Evolutionary conservation across 1,140 invertebrate genomes (phyloP).

Genomic region (Drosophila nikananu): DNA sequence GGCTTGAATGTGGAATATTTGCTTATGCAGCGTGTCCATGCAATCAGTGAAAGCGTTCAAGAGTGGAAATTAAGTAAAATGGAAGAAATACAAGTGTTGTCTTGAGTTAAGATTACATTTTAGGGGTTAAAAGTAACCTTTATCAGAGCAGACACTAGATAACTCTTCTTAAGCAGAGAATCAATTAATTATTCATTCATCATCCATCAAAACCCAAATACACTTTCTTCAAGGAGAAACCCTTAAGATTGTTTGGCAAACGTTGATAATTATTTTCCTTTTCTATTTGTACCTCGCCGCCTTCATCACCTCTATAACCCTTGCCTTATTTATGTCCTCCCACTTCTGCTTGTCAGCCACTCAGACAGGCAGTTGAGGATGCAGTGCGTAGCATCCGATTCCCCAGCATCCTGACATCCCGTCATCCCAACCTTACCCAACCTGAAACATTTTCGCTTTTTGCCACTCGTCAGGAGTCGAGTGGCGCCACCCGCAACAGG

Average conservation of each 20-base stretch:
- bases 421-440: slow-evolving; percentile 22
- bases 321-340: slow-evolving; percentile 30
- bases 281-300: background rate
- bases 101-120: background rate
- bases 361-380: slow-evolving; percentile 57
- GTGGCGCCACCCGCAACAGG: slow-evolving; percentile 35
- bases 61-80: background rate
- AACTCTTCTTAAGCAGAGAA: background rate
- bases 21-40: slow-evolving; percentile 3
- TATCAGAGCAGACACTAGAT: background rate
- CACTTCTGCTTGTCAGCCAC: slow-evolving; percentile 33
- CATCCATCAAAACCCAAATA: background rate
- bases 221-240: background rate
- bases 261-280: slow-evolving; percentile 33
- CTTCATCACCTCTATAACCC: slow-evolving; percentile 38
- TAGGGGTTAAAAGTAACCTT: too few relatives aligned
- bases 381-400: slow-evolving; percentile 62
- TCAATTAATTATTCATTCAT: background rate
- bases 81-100: background rate
- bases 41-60: slow-evolving; percentile 14
- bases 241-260: slow-evolving; percentile 2
- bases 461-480: slow-evolving; percentile 20
- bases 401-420: slow-evolving; percentile 28
- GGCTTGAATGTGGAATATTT: slow-evolving; percentile 1
- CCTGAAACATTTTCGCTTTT: slow-evolving; percentile 26